Evolutionary conservation across 1,140 invertebrate genomes (phyloP), one percentile per base, ranked within the genome.

Genomic region (Heliconius himera): DNA sequence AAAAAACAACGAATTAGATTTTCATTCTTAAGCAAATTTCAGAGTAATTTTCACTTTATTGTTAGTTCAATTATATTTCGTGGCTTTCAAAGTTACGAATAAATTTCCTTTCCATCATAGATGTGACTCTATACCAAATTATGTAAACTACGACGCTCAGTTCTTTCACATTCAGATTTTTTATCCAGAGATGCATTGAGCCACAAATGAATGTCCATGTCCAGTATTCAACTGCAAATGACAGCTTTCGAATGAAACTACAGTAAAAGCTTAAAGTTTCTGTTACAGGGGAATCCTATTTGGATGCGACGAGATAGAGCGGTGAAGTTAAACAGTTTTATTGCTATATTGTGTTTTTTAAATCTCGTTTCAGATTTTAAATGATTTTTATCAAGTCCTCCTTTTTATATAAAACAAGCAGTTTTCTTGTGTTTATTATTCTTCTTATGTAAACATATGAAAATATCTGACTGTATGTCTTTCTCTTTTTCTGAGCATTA

Each of bases 131-230:
- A 26, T 66, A 5, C n/a, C 13, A 29, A 66, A 60, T 16, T 66
- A 66, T 26, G 11, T 66, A 66, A 66, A 66, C 22, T 66, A 66
- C 26, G 60, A 66, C 4, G 22, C 60, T 16, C 29, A 29, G 3
- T 66, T 29, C 60, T 26, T 66, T 66, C 5, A 66, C 22, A 66
- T 66, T 66, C 22, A 66, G 11, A 66, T 66, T 66, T 66, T 66
- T 66, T 22, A 0, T 11, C 11, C 9, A 66, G 60, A 13, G 22
- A 6, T 60, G 22, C 22, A 60, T 60, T 60, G 26, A 60, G 60
- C 60, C 60, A 29, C 60, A 66, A 66, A 66, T 66, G 60, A 66
- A 66, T 16, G 60, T 66, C 60, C 60, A 66, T 66, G 60, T 66
- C 60, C 11, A 66, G 60, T 66, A 66, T 66, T 66, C 22, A 29